Conservation (phyloP, 2,888 invertebrate species). For the Lissocephala sabroskyi region DNA sequence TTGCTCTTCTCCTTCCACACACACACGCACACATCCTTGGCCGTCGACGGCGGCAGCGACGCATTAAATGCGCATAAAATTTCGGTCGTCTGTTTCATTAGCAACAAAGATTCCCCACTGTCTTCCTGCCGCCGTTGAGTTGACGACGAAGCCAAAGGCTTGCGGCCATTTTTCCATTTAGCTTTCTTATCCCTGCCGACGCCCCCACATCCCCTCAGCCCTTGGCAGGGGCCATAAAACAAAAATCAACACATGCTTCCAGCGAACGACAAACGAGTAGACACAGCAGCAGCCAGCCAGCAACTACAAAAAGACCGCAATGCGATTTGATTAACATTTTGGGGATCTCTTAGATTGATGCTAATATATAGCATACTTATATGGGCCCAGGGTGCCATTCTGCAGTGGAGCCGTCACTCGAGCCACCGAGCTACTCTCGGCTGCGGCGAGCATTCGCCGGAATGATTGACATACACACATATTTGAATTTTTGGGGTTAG, state of each 20-base stretch:
- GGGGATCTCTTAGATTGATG: slow-evolving; percentile 10
- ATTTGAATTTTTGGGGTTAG: slow-evolving; percentile 57
- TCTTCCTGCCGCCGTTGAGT: too few relatives aligned
- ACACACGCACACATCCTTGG: slow-evolving; percentile 11
- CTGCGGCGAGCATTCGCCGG: slow-evolving; percentile 44
- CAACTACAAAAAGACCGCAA: slow-evolving; percentile 52
- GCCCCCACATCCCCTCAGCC: too few relatives aligned
- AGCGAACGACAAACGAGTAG: slow-evolving; percentile 7
- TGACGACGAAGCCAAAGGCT: too few relatives aligned
- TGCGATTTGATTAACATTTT: slow-evolving; percentile 56
- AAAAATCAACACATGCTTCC: slow-evolving; percentile 37
- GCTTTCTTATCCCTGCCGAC: too few relatives aligned
- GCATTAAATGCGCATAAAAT: slow-evolving; percentile 20
- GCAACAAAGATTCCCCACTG: too few relatives aligned
- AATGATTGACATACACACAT: slow-evolving; percentile 39
- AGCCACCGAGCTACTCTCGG: too few relatives aligned
- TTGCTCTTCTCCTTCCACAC: slow-evolving; percentile 1
- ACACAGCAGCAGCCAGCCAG: not conserved
- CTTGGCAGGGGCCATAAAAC: slow-evolving; percentile 5
- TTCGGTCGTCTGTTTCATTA: slow-evolving; percentile 47
- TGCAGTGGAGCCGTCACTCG: too few relatives aligned
- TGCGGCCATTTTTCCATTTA: too few relatives aligned
- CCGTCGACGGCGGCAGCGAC: too few relatives aligned
- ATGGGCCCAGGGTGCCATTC: slow-evolving; percentile 9
- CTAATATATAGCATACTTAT: slow-evolving; percentile 32